Conservation (phyloP, 2,113 vertebrate genomes). For the Amphiprion percula region DNA sequence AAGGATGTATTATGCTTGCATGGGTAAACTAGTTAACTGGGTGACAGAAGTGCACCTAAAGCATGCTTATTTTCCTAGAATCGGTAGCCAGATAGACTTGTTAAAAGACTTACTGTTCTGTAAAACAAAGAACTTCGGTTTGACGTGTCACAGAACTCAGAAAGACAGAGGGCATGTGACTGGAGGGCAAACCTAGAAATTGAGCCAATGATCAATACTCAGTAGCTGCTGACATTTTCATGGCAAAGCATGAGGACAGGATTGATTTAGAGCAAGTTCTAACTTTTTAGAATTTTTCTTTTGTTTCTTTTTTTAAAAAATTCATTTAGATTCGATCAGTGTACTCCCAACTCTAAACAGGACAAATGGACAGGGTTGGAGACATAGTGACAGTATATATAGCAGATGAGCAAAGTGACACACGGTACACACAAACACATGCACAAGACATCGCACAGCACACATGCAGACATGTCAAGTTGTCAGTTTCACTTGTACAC, state of each 20-base stretch:
- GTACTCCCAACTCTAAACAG: constrained; percentile 71
- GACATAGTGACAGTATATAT: constrained; percentile 61
- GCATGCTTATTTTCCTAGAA: constrained; percentile 90
- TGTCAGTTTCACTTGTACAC: constrained; percentile 69
- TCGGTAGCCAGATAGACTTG: constrained; percentile 85
- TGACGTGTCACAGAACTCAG: constrained; percentile 78
- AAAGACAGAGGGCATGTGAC: constrained; percentile 67
- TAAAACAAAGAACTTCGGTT: constrained; percentile 76
- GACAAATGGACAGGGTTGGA: constrained; percentile 58
- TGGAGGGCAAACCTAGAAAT: constrained; percentile 59
- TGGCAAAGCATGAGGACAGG: constrained; percentile 70
- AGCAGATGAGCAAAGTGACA: constrained; percentile 55
- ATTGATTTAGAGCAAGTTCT: constrained; percentile 72
- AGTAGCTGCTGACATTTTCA: constrained; percentile 71
- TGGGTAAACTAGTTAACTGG: constrained; percentile 88
- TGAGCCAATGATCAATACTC: constrained; percentile 55
- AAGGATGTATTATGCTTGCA: constrained; percentile 87
- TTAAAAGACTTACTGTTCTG: constrained; percentile 84
- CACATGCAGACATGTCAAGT: constrained; percentile 71
- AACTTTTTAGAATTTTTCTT: constrained; percentile 62
- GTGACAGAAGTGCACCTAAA: constrained; percentile 84
- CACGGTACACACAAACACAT: constrained; percentile 60
- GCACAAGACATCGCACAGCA: constrained; percentile 70
- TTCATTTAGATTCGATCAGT: constrained; percentile 70
- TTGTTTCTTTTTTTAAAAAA: constrained; percentile 34